These are phyloP conservation scores for Antechinus stuartii DNA, from an alignment of 2,113 vertebrate genomes.

Conservation along the genomic window DNA sequence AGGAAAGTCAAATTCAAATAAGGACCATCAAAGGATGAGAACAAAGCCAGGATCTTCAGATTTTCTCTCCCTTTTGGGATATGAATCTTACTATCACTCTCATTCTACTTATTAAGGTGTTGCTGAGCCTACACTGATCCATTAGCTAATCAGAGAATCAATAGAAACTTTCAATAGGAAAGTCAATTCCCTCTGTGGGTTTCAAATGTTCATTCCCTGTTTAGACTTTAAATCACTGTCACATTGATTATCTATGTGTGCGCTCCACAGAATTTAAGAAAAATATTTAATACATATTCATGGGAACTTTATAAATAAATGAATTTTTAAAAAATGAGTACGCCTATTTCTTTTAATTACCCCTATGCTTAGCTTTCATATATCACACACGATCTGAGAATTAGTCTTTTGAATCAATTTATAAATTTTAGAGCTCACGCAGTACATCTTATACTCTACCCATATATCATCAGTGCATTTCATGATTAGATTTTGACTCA, in stretches of 20 bases:
- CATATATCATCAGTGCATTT: not conserved
- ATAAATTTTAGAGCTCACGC: not conserved
- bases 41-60: not conserved
- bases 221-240: not conserved
- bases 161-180: not conserved
- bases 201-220: not conserved
- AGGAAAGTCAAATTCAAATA: not conserved
- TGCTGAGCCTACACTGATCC: not conserved
- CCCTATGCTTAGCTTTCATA: constrained; percentile 1
- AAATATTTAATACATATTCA: constrained; percentile 8
- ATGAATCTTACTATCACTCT: not conserved
- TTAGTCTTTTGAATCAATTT: not conserved
- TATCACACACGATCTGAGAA: not conserved
- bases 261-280: constrained; percentile 22
- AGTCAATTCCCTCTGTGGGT: not conserved
- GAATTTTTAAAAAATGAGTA: not conserved
- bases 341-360: not conserved
- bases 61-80: accelerated
- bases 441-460: not conserved
- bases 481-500: not conserved
- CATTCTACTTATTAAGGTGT: not conserved
- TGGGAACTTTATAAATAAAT: constrained; percentile 6
- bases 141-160: not conserved
- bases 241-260: not conserved
- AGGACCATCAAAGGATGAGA: not conserved